Evolutionary conservation across 2,888 invertebrate genomes (phyloP).

Genomic region (Aleiodes leptofemur): DNA sequence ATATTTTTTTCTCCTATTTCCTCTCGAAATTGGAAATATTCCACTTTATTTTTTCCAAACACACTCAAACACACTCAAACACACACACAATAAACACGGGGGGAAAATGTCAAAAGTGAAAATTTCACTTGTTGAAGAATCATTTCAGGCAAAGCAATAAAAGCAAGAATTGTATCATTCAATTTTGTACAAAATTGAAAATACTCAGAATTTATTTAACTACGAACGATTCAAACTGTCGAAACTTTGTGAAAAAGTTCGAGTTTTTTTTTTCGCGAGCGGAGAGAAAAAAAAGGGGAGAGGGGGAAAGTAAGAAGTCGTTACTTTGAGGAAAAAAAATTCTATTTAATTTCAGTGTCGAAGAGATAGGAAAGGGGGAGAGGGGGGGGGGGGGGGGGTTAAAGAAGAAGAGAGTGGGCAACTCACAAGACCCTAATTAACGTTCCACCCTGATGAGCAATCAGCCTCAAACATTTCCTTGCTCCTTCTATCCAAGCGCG

Average conservation of each 20-base stretch:
- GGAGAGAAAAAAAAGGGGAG: too few relatives aligned
- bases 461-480: conserved; percentile 46
- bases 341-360: neutral
- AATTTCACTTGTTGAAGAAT: conserved; percentile 1
- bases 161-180: too few relatives aligned
- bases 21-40: conserved; percentile 41
- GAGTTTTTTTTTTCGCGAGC: too few relatives aligned
- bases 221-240: too few relatives aligned
- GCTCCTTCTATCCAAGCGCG: conserved; percentile 32
- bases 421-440: conserved; percentile 43
- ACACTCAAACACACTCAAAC: too few relatives aligned
- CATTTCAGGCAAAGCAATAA: neutral
- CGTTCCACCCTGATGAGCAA: conserved; percentile 37
- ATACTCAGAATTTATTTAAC: too few relatives aligned
- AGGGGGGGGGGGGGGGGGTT: neutral
- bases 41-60: conserved; percentile 15
- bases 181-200: too few relatives aligned
- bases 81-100: neutral
- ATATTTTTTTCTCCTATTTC: conserved; percentile 10
- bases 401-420: conserved; percentile 1
- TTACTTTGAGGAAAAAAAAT: conserved; percentile 8
- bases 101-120: neutral
- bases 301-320: neutral
- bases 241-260: too few relatives aligned
- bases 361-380: conserved; percentile 19